Conservation (phyloP, 2,797 vertebrate species). For the Sebastes wilsoni region DNA sequence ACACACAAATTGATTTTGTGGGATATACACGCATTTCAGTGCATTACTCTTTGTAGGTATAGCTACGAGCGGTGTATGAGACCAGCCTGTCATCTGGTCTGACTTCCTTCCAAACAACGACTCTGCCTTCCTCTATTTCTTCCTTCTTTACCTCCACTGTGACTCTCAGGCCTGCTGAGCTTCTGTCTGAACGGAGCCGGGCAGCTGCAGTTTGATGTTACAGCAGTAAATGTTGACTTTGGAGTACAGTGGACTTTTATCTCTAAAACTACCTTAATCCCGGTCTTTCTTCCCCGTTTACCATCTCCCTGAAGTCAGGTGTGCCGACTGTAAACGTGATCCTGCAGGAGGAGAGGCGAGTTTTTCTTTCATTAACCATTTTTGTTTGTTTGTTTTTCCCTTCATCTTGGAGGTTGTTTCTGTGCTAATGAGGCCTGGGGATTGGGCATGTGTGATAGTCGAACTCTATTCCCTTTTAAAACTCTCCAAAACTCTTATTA, state of each 20-base stretch:
- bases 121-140: too few species aligned
- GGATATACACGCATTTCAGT: too few species aligned
- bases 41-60: too few species aligned
- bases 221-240: constrained; percentile 4
- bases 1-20: too few species aligned
- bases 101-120: too few species aligned
- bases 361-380: neutral
- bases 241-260: neutral
- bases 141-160: neutral
- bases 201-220: constrained; percentile 1
- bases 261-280: constrained; percentile 1
- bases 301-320: neutral
- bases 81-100: too few species aligned
- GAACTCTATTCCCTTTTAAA: neutral
- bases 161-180: neutral
- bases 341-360: neutral
- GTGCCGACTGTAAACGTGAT: neutral
- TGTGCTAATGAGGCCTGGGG: constrained; percentile 4
- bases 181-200: neutral
- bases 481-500: neutral
- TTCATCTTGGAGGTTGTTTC: neutral
- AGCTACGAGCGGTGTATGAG: too few species aligned
- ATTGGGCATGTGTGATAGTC: neutral
- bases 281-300: neutral
- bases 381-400: neutral